phyloP scores from a whole-genome alignment of 2,888 invertebrate species.

The Hemicrepidius hirtus region DNA sequence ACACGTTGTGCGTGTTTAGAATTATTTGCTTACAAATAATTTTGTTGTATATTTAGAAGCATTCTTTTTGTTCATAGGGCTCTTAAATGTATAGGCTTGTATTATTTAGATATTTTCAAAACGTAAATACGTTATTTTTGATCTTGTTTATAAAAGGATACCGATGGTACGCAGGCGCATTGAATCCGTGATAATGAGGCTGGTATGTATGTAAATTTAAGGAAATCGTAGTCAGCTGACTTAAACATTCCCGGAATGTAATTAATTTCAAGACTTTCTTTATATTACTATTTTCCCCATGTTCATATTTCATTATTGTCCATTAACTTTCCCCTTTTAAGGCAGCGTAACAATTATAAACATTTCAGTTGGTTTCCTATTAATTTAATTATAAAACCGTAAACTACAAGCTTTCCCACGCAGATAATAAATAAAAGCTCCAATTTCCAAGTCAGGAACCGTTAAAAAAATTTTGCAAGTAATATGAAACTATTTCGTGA shows the following conservation, averaged over 20 bases:
- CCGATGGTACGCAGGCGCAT: slow-evolving; percentile 64
- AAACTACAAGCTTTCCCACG: too few species aligned
- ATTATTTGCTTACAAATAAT: slow-evolving; percentile 31
- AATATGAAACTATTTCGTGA: too few species aligned
- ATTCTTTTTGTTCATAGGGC: neutral
- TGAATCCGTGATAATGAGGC: slow-evolving; percentile 63
- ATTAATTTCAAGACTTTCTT: slow-evolving; percentile 31
- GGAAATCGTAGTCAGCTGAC: slow-evolving; percentile 42
- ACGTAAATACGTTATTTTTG: slow-evolving; percentile 21
- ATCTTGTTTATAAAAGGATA: slow-evolving; percentile 48
- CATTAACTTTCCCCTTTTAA: neutral
- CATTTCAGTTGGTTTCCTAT: too few species aligned
- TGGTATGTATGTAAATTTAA: slow-evolving; percentile 63
- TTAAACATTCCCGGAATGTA: slow-evolving; percentile 24
- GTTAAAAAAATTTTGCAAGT: too few species aligned
- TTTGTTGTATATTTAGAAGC: slow-evolving; percentile 36
- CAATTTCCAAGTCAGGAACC: too few species aligned
- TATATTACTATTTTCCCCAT: neutral
- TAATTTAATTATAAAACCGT: too few species aligned
- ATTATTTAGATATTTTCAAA: neutral
- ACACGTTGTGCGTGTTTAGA: slow-evolving; percentile 27
- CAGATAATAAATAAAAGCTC: too few species aligned
- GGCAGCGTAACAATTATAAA: too few species aligned
- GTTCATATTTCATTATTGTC: neutral
- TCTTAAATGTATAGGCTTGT: slow-evolving; percentile 23